Conservation (phyloP, 1,140 invertebrate genomes). For the Branchinecta lynchi region DNA sequence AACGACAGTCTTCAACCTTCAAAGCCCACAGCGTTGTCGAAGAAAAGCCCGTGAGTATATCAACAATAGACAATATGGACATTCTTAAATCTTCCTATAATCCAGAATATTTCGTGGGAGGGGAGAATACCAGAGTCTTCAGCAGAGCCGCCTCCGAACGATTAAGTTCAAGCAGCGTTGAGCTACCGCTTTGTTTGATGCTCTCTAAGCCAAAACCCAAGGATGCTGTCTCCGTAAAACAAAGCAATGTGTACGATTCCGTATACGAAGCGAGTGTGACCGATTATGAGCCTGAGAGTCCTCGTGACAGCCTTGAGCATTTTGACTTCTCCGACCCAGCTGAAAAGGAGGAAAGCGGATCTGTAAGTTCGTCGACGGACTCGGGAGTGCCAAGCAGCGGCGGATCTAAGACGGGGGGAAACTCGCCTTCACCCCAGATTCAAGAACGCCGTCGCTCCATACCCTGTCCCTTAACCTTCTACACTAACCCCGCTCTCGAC, state of each 20-base stretch:
- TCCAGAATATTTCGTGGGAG: neutral
- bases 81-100: neutral
- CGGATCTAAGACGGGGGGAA: neutral
- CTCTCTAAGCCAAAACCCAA: neutral
- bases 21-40: neutral
- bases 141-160: neutral
- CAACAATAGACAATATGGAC: neutral
- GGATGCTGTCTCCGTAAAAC: neutral
- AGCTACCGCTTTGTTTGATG: neutral
- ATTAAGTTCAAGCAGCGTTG: neutral
- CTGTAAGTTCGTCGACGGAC: neutral
- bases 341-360: neutral
- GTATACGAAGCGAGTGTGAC: constrained; percentile 2
- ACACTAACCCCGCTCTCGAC: neutral
- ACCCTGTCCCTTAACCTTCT: neutral
- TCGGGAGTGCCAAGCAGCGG: neutral
- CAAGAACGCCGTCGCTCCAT: neutral
- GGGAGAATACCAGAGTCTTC: neutral
- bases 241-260: neutral
- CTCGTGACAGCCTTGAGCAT: neutral
- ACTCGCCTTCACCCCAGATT: neutral
- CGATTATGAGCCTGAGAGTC: neutral
- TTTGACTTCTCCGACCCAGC: neutral
- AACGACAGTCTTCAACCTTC: neutral
- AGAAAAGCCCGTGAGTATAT: neutral